Evolutionary conservation across 2,797 vertebrate species (phyloP).

Genomic region (Galagoides demidoff): DNA sequence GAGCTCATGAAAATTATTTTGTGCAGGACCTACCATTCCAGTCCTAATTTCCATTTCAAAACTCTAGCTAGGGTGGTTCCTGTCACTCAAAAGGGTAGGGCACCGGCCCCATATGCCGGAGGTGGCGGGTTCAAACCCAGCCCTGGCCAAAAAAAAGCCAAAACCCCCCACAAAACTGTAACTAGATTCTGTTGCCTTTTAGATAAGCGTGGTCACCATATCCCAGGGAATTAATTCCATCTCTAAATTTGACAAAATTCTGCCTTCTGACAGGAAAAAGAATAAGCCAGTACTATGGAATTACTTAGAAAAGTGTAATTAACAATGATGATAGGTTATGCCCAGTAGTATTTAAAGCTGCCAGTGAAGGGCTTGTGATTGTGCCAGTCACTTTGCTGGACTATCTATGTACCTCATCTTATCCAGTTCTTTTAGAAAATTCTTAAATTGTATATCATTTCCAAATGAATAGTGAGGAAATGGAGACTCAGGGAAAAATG

Average conservation of each 20-base stretch:
- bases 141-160: too few relatives aligned
- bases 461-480: not conserved
- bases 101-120: too few relatives aligned
- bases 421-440: not conserved
- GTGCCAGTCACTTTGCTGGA: not conserved
- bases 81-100: too few relatives aligned
- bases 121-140: too few relatives aligned
- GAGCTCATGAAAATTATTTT: not conserved
- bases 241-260: not conserved
- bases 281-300: not conserved
- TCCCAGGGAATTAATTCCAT: not conserved
- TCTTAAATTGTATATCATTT: not conserved
- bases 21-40: not conserved
- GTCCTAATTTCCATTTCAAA: not conserved
- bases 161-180: not conserved
- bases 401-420: not conserved
- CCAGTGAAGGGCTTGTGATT: not conserved
- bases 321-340: not conserved
- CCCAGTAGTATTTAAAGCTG: slow-evolving; percentile 17
- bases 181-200: not conserved
- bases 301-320: not conserved
- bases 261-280: not conserved
- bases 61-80: not conserved
- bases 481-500: not conserved
- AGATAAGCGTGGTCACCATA: not conserved